Evolutionary conservation across 1,140 invertebrate genomes (phyloP).

Genomic region (Aricia agestis): DNA sequence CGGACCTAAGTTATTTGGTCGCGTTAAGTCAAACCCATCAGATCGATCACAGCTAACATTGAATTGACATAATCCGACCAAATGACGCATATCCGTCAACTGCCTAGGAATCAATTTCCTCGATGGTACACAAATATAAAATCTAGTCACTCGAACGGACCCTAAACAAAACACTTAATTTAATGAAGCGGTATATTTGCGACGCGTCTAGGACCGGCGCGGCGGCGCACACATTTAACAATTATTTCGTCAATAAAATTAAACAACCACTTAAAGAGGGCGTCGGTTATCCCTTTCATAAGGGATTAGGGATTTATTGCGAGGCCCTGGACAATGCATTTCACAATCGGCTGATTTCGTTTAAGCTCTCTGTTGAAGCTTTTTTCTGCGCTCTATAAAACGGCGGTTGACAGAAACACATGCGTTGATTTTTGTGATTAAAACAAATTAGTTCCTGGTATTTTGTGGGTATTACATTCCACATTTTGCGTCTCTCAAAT

Average conservation of each 20-base stretch:
- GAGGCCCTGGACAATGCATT: constrained; percentile 32
- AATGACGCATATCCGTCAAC: too few relatives aligned
- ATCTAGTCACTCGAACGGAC: background rate
- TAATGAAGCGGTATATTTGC: constrained; percentile 29
- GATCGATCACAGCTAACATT: too few relatives aligned
- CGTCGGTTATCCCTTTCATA: constrained; percentile 39
- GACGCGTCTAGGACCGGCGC: constrained; percentile 21
- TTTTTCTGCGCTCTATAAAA: constrained; percentile 17
- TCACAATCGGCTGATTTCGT: constrained; percentile 34
- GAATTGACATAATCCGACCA: too few relatives aligned
- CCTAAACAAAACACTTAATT: constrained; percentile 17
- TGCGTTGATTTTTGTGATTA: constrained; percentile 2
- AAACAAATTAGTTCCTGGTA: background rate
- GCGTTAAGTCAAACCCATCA: too few relatives aligned
- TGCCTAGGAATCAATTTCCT: too few relatives aligned
- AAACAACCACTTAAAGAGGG: constrained; percentile 39
- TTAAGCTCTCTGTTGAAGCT: constrained; percentile 27
- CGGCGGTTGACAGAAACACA: constrained; percentile 11
- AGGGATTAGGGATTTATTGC: constrained; percentile 35
- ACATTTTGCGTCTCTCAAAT: too few relatives aligned
- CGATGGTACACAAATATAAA: background rate
- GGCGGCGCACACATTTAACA: constrained; percentile 25
- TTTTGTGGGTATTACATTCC: background rate
- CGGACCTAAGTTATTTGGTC: too few relatives aligned
- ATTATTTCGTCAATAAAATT: constrained; percentile 45